These are phyloP conservation scores for Microcebus griseorufus DNA, from an alignment of 2,113 vertebrate species.

Conservation along the genomic window DNA sequence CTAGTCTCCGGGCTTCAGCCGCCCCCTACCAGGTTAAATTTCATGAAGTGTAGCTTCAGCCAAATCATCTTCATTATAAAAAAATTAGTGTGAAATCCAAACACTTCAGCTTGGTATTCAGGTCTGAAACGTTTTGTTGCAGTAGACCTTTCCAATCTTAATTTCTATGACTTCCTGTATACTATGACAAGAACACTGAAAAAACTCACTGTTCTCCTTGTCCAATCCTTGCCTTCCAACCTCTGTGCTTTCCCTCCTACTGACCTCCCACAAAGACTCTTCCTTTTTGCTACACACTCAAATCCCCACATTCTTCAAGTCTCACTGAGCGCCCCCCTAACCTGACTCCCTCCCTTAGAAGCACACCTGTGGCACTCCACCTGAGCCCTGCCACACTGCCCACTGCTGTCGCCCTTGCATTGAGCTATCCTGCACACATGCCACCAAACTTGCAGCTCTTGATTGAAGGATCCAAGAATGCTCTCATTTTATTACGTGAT, in stretches of 20 bases:
- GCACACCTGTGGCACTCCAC: too few relatives aligned
- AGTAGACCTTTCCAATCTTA: not conserved
- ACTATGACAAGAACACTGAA: not conserved
- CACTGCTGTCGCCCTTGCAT: not conserved
- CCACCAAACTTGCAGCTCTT: not conserved
- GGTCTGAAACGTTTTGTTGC: not conserved
- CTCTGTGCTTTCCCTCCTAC: not conserved
- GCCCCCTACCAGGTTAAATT: not conserved
- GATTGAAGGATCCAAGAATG: not conserved
- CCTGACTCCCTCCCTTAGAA: not conserved
- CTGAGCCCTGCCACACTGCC: not conserved
- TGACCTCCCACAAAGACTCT: not conserved
- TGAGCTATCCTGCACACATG: not conserved
- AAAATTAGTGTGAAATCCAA: not conserved
- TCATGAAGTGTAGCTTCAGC: not conserved
- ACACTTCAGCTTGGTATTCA: not conserved
- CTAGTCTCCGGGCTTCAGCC: not conserved
- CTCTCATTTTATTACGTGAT: not conserved
- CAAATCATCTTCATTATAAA: not conserved
- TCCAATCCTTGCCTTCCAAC: not conserved
- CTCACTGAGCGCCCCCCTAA: accelerated
- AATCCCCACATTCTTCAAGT: not conserved
- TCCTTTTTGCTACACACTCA: not conserved
- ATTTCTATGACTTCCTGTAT: not conserved
- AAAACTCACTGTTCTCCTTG: not conserved